Conservation (phyloP, 2,888 invertebrate species). For the Cephus nigrinus region DNA sequence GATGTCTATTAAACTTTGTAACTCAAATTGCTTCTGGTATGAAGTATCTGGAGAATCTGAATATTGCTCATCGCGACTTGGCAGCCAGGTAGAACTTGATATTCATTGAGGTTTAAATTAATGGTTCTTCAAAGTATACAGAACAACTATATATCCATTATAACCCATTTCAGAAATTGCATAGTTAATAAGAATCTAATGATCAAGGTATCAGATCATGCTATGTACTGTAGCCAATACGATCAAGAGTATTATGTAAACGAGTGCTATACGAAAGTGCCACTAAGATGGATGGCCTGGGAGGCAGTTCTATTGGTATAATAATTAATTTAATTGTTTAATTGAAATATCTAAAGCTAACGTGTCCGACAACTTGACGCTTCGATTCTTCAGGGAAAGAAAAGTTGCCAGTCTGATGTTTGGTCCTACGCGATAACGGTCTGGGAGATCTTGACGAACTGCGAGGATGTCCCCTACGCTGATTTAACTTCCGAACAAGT, state of each 20-base stretch:
- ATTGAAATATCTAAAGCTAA: not conserved
- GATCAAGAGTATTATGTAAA: conserved; percentile 86
- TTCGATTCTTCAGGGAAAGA: conserved; percentile 77
- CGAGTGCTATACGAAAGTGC: conserved; percentile 83
- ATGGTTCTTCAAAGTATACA: not conserved
- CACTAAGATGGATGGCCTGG: conserved; percentile 95
- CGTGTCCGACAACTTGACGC: not conserved
- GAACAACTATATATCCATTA: not conserved
- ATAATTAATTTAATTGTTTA: conserved; percentile 36
- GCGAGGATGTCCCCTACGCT: conserved; percentile 83
- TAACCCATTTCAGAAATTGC: conserved; percentile 76
- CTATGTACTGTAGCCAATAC: conserved; percentile 85
- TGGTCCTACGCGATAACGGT: conserved; percentile 92
- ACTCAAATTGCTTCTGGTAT: conserved; percentile 93
- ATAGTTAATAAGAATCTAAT: conserved; percentile 84
- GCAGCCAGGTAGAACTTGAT: conserved; percentile 77
- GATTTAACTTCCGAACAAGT: conserved; percentile 88
- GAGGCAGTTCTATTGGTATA: conserved; percentile 83
- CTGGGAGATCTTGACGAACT: conserved; percentile 89
- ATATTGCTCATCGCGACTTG: conserved; percentile 90
- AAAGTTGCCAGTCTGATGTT: conserved; percentile 88
- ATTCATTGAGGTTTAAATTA: not conserved
- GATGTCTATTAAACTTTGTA: conserved; percentile 85
- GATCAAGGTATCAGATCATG: conserved; percentile 87
- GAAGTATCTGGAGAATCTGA: conserved; percentile 91